Evolutionary conservation across 2,888 invertebrate species (phyloP).

Genomic region (Allophyes oxyacanthae): DNA sequence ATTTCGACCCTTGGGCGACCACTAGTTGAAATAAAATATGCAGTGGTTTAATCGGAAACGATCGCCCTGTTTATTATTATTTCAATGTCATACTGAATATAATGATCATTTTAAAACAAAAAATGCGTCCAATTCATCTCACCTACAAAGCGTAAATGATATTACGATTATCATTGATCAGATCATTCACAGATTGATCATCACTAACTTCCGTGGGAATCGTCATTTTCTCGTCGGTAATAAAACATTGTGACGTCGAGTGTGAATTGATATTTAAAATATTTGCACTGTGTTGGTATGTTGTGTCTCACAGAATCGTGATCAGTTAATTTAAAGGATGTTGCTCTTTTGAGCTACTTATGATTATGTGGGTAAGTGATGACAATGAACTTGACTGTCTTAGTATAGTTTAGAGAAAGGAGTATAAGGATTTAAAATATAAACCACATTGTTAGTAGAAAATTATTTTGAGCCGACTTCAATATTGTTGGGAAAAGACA

Average conservation of each 20-base stretch:
- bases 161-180: slow-evolving; percentile 20
- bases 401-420: not conserved
- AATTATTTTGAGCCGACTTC: too few relatives aligned
- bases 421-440: not conserved
- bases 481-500: too few relatives aligned
- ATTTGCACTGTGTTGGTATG: slow-evolving; percentile 1
- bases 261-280: slow-evolving; percentile 23
- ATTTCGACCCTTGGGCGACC: too few relatives aligned
- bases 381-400: slow-evolving; percentile 22
- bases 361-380: not conserved
- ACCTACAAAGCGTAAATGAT: slow-evolving; percentile 24
- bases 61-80: too few relatives aligned
- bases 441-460: too few relatives aligned
- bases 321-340: slow-evolving; percentile 28
- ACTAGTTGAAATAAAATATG: too few relatives aligned
- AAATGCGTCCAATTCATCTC: slow-evolving; percentile 13
- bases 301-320: slow-evolving; percentile 40
- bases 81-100: too few relatives aligned
- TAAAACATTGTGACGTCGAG: slow-evolving; percentile 10
- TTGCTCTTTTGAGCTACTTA: slow-evolving; percentile 36
- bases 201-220: slow-evolving; percentile 37
- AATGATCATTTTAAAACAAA: too few relatives aligned
- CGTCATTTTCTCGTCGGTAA: slow-evolving; percentile 5
- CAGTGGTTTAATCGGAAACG: too few relatives aligned
- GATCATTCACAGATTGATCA: slow-evolving; percentile 11